Evolutionary conservation across 2,113 vertebrate species (phyloP).

Genomic region (Tricholaema leucomelas): DNA sequence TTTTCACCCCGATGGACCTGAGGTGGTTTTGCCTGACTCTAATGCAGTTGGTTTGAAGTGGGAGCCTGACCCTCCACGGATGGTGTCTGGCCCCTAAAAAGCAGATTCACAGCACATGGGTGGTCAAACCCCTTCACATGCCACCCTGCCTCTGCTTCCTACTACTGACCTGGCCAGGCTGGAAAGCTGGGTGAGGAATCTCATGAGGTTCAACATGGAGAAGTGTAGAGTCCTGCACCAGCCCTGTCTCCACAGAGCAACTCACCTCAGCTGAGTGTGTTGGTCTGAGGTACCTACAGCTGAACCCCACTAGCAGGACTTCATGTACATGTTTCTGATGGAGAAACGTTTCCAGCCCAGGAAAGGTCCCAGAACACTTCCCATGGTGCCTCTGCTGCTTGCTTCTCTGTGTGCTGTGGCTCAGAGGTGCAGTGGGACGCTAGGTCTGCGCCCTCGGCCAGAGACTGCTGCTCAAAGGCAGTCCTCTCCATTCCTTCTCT

Average conservation of each 20-base stretch:
- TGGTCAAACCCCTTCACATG: neutral
- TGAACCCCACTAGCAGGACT: neutral
- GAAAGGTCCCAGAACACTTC: neutral
- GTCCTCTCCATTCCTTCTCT: neutral
- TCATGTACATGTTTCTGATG: neutral
- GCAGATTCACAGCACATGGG: neutral
- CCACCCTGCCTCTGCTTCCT: neutral
- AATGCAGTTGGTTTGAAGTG: neutral
- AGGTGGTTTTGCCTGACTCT: neutral
- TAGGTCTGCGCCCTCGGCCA: accelerated
- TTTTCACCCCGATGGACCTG: too few relatives aligned
- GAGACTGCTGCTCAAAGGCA: neutral
- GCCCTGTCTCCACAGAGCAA: accelerated
- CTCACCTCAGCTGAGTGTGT: accelerated
- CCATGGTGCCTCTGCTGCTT: too few relatives aligned
- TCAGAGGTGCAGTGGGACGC: neutral
- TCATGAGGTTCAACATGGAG: too few relatives aligned
- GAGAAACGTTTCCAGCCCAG: neutral
- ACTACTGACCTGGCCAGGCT: too few relatives aligned
- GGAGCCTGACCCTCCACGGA: neutral
- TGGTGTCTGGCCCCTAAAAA: neutral
- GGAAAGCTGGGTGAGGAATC: too few relatives aligned
- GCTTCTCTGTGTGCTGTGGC: neutral
- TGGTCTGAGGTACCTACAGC: neutral
- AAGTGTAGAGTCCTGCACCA: too few relatives aligned